A percentile compares a stretch with the other conserved stretches of the same genome.
phyloP scores from a whole-genome alignment of 2,888 invertebrate species.

The Thysanoteuthis rhombus region DNA sequence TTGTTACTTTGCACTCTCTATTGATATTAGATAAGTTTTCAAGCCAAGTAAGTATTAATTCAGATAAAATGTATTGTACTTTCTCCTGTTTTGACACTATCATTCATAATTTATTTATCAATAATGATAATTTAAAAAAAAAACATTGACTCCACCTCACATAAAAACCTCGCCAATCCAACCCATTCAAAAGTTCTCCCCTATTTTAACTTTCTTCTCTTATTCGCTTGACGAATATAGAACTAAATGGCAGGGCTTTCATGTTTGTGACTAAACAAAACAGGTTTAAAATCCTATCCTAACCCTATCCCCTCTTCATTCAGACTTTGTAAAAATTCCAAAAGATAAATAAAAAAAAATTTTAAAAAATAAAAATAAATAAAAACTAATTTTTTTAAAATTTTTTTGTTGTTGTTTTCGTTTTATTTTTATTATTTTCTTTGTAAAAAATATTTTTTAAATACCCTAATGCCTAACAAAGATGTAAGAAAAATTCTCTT shows the following conservation, averaged over 20 bases:
- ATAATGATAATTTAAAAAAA: neutral
- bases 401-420: neutral
- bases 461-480: neutral
- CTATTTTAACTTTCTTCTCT: slow-evolving; percentile 12
- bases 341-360: neutral
- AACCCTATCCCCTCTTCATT: neutral
- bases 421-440: neutral
- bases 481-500: neutral
- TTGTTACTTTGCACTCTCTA: neutral
- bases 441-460: neutral
- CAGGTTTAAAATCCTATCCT: neutral
- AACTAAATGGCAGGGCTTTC: slow-evolving; percentile 12
- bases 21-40: too few relatives aligned
- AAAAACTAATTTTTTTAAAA: neutral
- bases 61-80: neutral
- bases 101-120: neutral
- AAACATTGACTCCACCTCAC: neutral
- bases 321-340: neutral
- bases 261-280: neutral
- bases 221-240: neutral
- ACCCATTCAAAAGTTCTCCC: slow-evolving; percentile 12
- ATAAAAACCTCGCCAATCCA: neutral
- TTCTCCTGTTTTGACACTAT: neutral
- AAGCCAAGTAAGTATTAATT: neutral
- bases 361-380: neutral